phyloP scores from a whole-genome alignment of 1,140 invertebrate species.

The Radopholus similis region DNA sequence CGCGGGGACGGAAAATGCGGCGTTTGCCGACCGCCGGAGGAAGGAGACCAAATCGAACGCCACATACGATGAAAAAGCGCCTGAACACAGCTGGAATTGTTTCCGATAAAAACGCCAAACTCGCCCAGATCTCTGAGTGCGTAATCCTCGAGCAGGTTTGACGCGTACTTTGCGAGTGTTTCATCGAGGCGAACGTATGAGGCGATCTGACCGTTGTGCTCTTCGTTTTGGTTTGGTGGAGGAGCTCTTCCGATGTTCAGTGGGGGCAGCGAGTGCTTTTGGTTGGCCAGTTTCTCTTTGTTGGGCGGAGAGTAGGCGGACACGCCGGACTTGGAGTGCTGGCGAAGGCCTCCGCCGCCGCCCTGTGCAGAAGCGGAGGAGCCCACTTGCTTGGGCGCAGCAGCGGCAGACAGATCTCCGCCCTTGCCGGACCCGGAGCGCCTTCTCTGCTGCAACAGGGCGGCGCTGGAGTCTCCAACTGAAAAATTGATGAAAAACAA shows the following conservation, averaged over 20 bases:
- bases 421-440: too few species aligned
- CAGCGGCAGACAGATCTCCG: too few species aligned
- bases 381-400: background rate
- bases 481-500: too few species aligned
- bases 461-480: too few species aligned
- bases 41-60: slow-evolving; percentile 41
- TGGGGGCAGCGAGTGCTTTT: background rate
- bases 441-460: too few species aligned
- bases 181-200: slow-evolving; percentile 21
- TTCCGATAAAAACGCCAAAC: slow-evolving; percentile 14
- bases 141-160: slow-evolving; percentile 46
- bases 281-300: background rate
- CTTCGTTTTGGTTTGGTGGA: background rate
- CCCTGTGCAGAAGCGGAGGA: background rate
- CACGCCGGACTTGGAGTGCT: background rate
- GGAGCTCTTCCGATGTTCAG: background rate
- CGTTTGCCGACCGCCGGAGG: slow-evolving; percentile 14
- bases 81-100: slow-evolving; percentile 37
- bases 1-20: slow-evolving; percentile 29
- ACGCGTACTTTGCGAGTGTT: slow-evolving; percentile 38
- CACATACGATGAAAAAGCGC: slow-evolving; percentile 50
- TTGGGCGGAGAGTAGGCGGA: background rate
- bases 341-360: too few species aligned
- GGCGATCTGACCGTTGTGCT: background rate
- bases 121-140: slow-evolving; percentile 51